Conservation (phyloP, 2,113 vertebrate genomes). For the Archocentrus centrarchus region DNA sequence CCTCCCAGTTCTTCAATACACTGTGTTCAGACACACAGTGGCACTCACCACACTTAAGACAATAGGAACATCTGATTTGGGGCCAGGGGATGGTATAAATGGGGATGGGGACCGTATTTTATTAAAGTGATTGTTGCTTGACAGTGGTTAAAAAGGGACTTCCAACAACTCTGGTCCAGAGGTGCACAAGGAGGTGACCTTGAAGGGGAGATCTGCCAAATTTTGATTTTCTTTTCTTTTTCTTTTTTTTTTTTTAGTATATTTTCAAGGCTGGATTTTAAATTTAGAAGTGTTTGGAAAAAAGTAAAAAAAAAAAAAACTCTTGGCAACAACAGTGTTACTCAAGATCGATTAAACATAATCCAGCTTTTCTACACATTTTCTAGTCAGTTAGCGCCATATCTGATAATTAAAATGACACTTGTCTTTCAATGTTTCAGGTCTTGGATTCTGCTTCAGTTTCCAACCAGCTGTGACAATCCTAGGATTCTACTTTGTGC, state of each 20-base stretch:
- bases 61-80: too few relatives aligned
- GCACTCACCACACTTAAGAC: neutral
- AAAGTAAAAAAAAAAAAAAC: neutral
- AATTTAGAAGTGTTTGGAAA: neutral
- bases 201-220: neutral
- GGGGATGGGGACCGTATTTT: too few relatives aligned
- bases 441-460: conserved; percentile 92
- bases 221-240: neutral
- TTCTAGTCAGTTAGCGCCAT: neutral
- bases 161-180: neutral
- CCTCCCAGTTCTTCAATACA: too few relatives aligned
- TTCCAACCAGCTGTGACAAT: conserved; percentile 90
- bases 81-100: neutral
- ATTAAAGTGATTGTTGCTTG: neutral
- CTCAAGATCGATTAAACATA: neutral
- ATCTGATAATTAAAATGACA: neutral
- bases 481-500: conserved; percentile 90
- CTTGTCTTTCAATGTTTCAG: conserved; percentile 61
- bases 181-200: neutral
- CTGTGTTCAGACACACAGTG: neutral
- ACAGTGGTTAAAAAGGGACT: neutral
- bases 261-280: neutral
- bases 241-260: neutral
- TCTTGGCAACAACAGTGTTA: neutral
- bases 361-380: neutral